Conservation (phyloP, 1,140 invertebrate species). For the Drosophila sechellia region DNA sequence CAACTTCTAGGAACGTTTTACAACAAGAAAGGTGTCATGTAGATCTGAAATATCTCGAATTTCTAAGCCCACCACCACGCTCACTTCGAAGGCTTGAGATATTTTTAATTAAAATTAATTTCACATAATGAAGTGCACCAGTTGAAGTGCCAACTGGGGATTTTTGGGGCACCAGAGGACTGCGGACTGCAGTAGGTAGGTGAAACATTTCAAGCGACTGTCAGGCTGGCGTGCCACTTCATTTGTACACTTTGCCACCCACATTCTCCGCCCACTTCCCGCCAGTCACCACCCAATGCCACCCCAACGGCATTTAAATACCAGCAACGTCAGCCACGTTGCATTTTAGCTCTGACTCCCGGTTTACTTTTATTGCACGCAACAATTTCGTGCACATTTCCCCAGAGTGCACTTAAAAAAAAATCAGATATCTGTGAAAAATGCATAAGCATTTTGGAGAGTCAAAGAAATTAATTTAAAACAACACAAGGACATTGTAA, state of each 20-base stretch:
- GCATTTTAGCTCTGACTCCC: constrained; percentile 27
- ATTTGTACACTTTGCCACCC: constrained; percentile 42
- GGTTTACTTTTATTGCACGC: constrained; percentile 45
- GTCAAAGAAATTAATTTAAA: no score
- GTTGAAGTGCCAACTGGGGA: constrained; percentile 9
- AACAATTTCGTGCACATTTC: constrained; percentile 36
- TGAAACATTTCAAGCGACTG: constrained; percentile 46
- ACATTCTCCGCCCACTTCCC: not conserved
- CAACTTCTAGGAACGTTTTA: no score
- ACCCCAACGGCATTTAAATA: constrained; percentile 29
- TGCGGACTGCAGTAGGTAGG: constrained; percentile 2
- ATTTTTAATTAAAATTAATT: constrained; percentile 65
- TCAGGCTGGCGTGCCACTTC: constrained; percentile 59
- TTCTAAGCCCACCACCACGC: not conserved
- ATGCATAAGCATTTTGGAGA: not conserved
- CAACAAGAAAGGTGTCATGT: no score
- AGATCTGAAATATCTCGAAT: no score
- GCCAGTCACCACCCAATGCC: not conserved
- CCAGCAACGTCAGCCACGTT: constrained; percentile 27
- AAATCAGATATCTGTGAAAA: not conserved
- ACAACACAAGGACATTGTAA: not conserved
- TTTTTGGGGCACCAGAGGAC: not conserved
- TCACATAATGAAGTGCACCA: constrained; percentile 42
- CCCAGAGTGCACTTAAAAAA: not conserved
- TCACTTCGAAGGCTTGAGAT: constrained; percentile 17